Evolutionary conservation across 1,140 invertebrate genomes (phyloP).

Genomic region (Drosophila pseudoobscura): DNA sequence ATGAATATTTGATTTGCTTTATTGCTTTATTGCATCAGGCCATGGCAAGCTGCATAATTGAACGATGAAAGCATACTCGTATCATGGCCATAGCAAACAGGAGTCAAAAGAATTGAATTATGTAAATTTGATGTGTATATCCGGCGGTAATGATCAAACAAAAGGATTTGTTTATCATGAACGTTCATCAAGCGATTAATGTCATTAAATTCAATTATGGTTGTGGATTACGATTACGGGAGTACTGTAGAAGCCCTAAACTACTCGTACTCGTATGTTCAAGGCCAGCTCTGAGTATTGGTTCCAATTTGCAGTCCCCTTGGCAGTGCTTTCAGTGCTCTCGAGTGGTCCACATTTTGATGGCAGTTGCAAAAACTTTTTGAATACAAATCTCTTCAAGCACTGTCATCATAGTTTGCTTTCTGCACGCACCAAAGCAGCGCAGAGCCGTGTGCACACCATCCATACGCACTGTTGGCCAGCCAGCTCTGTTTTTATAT

Average conservation of each 20-base stretch:
- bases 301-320: conserved; percentile 20
- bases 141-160: conserved; percentile 1
- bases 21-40: conserved; percentile 70
- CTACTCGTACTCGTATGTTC: not conserved
- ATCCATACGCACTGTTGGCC: conserved; percentile 56
- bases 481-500: conserved; percentile 42
- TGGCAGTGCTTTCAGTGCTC: conserved; percentile 1
- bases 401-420: conserved; percentile 11
- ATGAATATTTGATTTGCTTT: conserved; percentile 70
- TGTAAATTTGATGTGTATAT: conserved; percentile 12
- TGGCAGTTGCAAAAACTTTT: conserved; percentile 42
- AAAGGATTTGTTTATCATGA: conserved; percentile 24
- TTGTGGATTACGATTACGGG: conserved; percentile 48
- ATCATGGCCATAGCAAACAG: conserved; percentile 36
- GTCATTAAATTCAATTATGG: conserved; percentile 44
- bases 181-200: conserved; percentile 33
- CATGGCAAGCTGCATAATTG: conserved; percentile 57
- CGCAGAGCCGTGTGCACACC: no score
- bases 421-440: conserved; percentile 15
- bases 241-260: not conserved
- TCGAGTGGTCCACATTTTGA: conserved; percentile 31
- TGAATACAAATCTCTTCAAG: conserved; percentile 27
- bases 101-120: conserved; percentile 38
- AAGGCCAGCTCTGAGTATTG: conserved; percentile 1
- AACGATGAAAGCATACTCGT: conserved; percentile 19